phyloP scores from a whole-genome alignment of 2,888 invertebrate species.

The Corbicula japonica region DNA sequence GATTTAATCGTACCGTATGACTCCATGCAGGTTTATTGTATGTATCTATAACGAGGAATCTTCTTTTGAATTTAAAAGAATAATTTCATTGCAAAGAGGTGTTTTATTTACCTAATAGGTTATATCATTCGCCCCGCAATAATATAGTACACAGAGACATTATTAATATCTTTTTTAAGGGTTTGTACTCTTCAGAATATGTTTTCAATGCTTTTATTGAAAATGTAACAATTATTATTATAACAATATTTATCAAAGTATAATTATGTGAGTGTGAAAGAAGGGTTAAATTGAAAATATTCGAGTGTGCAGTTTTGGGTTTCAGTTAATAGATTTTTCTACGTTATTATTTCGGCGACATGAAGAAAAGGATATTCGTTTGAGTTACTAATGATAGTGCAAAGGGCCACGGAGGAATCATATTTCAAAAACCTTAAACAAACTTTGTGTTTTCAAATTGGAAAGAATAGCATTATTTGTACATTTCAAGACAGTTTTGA shows the following conservation, averaged over 20 bases:
- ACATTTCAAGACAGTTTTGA: too few species aligned
- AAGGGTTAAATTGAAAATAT: constrained; percentile 11
- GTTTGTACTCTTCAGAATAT: not conserved
- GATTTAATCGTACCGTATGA: too few species aligned
- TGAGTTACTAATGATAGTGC: constrained; percentile 14
- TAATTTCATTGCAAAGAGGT: too few species aligned
- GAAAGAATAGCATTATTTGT: too few species aligned
- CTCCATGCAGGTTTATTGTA: too few species aligned
- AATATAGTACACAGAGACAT: too few species aligned
- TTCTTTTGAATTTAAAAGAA: too few species aligned
- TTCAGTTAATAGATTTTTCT: constrained; percentile 15
- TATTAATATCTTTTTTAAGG: too few species aligned
- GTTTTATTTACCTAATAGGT: too few species aligned
- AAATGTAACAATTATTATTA: not conserved
- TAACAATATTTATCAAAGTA: not conserved
- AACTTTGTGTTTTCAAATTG: not conserved
- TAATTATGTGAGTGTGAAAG: not conserved
- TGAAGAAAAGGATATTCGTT: constrained; percentile 5
- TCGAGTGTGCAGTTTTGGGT: not conserved
- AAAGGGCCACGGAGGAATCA: not conserved
- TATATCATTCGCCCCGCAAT: too few species aligned
- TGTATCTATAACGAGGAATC: too few species aligned
- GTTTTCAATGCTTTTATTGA: not conserved
- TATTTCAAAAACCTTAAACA: constrained; percentile 14
- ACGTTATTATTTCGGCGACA: constrained; percentile 5